Percentiles rank a stretch among this genome's conserved stretches.
These are phyloP conservation scores for Eubasilissa splendida DNA, from an alignment of 2,888 invertebrate genomes.

Conservation along the genomic window DNA sequence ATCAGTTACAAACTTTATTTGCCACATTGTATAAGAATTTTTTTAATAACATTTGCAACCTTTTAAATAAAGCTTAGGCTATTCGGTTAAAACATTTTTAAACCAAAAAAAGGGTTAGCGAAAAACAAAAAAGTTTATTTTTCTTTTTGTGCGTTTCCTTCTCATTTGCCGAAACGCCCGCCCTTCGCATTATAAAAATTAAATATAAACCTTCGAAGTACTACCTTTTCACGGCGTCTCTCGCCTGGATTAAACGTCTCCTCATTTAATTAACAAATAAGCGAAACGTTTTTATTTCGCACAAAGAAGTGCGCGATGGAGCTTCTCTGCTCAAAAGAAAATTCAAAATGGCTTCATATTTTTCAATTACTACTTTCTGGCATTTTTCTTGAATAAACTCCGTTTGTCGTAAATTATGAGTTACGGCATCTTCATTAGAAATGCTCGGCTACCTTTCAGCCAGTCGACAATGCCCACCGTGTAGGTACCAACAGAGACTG, in stretches of 20 bases:
- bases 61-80: too few relatives aligned
- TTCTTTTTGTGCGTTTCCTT: not conserved
- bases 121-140: not conserved
- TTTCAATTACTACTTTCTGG: constrained; percentile 51
- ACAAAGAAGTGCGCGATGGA: not conserved
- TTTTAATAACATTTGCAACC: too few relatives aligned
- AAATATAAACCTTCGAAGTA: not conserved
- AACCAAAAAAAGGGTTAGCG: too few relatives aligned
- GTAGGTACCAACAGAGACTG: too few relatives aligned
- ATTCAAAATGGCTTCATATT: constrained; percentile 51
- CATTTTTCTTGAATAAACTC: constrained; percentile 53
- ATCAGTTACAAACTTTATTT: too few relatives aligned
- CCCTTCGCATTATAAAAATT: constrained; percentile 16
- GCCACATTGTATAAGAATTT: too few relatives aligned
- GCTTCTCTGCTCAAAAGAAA: not conserved
- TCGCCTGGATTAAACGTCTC: constrained; percentile 23
- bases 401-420: constrained; percentile 53
- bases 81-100: too few relatives aligned
- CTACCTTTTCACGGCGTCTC: not conserved
- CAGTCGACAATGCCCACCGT: not conserved
- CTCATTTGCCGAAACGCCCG: not conserved
- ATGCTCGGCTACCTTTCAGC: constrained; percentile 33
- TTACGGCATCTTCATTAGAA: constrained; percentile 54
- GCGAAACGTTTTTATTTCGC: constrained; percentile 4
- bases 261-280: constrained; percentile 23